These are phyloP conservation scores for Scleropages formosus DNA, from an alignment of 2,797 vertebrate genomes.

Conservation along the genomic window DNA sequence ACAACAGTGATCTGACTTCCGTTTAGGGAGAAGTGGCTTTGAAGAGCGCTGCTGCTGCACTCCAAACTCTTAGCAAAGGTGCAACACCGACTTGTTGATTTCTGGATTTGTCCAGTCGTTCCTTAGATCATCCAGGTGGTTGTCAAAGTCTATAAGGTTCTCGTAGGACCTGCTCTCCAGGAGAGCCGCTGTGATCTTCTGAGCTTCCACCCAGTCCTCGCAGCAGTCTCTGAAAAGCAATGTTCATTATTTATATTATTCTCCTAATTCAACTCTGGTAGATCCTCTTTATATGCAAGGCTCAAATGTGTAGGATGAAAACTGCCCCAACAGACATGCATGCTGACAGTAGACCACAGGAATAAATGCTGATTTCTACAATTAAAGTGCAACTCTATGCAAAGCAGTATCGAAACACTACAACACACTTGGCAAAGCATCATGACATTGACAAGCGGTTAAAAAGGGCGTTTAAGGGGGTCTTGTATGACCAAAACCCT, in stretches of 20 bases:
- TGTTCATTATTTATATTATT: not conserved
- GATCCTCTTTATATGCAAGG: not conserved
- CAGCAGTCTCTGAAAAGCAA: constrained; percentile 79
- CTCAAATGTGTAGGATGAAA: no score
- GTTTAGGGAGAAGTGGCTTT: constrained; percentile 55
- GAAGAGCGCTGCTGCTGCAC: constrained; percentile 22
- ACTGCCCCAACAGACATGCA: not conserved
- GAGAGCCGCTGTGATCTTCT: constrained; percentile 85
- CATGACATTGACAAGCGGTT: no score
- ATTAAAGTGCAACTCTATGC: no score
- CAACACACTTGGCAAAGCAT: no score
- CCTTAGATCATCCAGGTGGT: constrained; percentile 94
- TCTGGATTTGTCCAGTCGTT: constrained; percentile 98
- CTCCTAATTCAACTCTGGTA: no score
- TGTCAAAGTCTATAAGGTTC: constrained; percentile 92
- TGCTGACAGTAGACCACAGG: no score
- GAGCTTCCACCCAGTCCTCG: constrained; percentile 93
- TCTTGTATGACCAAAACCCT: no score
- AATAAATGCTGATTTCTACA: no score
- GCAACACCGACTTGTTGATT: constrained; percentile 93
- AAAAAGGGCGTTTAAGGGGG: no score
- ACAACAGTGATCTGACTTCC: constrained; percentile 52
- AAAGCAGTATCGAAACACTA: no score
- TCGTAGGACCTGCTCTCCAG: constrained; percentile 89
- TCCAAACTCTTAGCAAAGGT: constrained; percentile 78